These are phyloP conservation scores for Malurus cyaneus DNA, from an alignment of 2,113 vertebrate genomes.

Conservation along the genomic window DNA sequence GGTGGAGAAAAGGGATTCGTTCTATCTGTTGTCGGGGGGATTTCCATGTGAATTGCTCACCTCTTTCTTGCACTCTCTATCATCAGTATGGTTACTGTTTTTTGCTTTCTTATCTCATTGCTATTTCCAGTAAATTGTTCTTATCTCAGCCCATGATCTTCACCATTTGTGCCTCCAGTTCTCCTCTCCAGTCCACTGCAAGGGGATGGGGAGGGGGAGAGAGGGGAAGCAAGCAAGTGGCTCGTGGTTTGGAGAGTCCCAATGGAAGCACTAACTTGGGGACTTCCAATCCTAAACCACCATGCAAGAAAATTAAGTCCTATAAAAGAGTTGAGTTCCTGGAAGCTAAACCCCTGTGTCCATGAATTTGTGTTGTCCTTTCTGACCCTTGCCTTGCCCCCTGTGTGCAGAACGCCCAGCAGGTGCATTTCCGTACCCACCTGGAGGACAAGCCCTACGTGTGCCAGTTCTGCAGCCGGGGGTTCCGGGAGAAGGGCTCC, in stretches of 20 bases:
- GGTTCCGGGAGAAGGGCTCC: constrained; percentile 95
- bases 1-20: not conserved
- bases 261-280: not conserved
- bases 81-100: too few relatives aligned
- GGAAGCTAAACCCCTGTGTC: not conserved
- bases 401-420: constrained; percentile 87
- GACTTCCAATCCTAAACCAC: not conserved
- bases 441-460: constrained; percentile 89
- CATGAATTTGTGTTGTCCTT: fast-evolving
- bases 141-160: not conserved
- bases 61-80: not conserved
- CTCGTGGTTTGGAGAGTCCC: not conserved
- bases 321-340: fast-evolving
- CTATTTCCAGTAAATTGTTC: not conserved
- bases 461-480: constrained; percentile 89
- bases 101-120: not conserved
- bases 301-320: not conserved
- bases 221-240: fast-evolving
- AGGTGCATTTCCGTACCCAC: constrained; percentile 94
- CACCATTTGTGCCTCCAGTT: not conserved
- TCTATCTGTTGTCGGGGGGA: not conserved
- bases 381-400: not conserved
- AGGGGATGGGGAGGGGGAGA: not conserved
- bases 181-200: not conserved
- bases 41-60: not conserved